Base-by-base conservation (phyloP, 2,888 invertebrate genomes). In the Phortica magna region DNA sequence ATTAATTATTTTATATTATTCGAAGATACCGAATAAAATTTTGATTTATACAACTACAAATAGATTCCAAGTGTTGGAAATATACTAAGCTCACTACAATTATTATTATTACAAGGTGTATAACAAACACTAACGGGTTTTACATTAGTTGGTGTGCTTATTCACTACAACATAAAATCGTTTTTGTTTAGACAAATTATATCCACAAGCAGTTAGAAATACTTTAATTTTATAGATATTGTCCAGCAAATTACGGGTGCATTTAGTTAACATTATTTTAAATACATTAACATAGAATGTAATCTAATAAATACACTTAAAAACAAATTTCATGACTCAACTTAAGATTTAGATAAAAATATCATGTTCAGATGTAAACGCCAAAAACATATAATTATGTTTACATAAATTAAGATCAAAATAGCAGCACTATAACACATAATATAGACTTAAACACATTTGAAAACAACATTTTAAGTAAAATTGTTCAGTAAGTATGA, bases 11-110 rank as follows among this genome's bases (percentile, higher is more conserved):
- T 65, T 14, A 39, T 31, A 39, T 65, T 39, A 31, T 65, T 65
- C 59, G 19, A 59, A 59, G 65, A 31, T 65, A 12, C n/a, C 65
- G n/a, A 39, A 39, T 82, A 82, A 82, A 77, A 76, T 77, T 77
- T 74, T 76, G 67, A 74, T 53, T 76, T 79, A 68, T 74, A 73
- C 10, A 59, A 75, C 77, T 84, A 80, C 75, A 71, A 22, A 65
- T 72, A 9, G 55, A 53, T 55, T 71, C 70, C 53, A 71, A 55
- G 55, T 71, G 55, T 71, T 71, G 70, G 70, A 71, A 71, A 53
- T 71, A 78, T 73, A 78, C 81, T 87, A 89, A 87, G 88, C 89
- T 87, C 87, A 82, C 88, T 89, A 89, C 81, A 67, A 77, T 77
- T 78, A 86, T 55, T 57, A 79, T 39, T 17, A 14, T 42, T 86